A percentile compares a stretch with the other conserved stretches of the same genome.
Conservation (phyloP, 2,888 invertebrate genomes). For the Automeris io region DNA sequence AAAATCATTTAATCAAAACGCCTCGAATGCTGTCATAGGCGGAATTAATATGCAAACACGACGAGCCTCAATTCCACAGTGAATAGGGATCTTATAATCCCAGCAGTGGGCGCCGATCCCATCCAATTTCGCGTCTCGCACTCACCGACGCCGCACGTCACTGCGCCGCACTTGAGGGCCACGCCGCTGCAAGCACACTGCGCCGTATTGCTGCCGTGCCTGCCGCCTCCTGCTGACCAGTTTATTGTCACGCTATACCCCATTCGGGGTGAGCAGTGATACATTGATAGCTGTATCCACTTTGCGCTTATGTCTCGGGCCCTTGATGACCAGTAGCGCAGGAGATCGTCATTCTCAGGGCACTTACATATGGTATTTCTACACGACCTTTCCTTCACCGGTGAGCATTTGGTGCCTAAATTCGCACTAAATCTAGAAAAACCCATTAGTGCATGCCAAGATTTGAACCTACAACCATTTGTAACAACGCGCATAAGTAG, state of each 20-base stretch:
- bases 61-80: not conserved
- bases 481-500: too few species aligned
- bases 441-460: too few species aligned
- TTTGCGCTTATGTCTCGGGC: too few species aligned
- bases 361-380: too few species aligned
- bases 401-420: too few species aligned
- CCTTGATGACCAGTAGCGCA: too few species aligned
- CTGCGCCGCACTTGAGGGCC: constrained; percentile 17
- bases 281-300: too few species aligned
- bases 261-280: too few species aligned
- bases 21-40: not conserved
- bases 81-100: constrained; percentile 6
- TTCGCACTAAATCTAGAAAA: too few species aligned
- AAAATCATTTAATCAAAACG: not conserved
- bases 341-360: too few species aligned
- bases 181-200: constrained; percentile 11
- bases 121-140: constrained; percentile 24
- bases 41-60: not conserved
- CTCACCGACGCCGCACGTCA: constrained; percentile 25
- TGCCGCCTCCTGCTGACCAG: constrained; percentile 11
- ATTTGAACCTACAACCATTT: too few species aligned
- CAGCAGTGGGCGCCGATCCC: constrained; percentile 11
- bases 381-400: too few species aligned
- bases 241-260: constrained; percentile 14
- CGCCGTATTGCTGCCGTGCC: not conserved